These are phyloP conservation scores for Zosterops borbonicus DNA, from an alignment of 2,113 vertebrate genomes.

Conservation along the genomic window DNA sequence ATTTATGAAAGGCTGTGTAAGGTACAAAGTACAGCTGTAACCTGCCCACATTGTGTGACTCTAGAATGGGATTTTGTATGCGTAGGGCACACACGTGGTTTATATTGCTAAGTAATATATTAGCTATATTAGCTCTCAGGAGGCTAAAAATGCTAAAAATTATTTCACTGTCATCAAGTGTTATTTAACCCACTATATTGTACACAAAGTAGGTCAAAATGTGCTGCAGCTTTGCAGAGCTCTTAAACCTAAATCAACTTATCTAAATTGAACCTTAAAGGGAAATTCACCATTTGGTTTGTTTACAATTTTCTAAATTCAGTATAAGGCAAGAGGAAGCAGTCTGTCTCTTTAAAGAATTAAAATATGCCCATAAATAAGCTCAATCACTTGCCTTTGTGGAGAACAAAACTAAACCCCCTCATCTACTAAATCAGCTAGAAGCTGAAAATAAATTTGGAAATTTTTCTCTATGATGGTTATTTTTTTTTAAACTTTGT, in stretches of 20 bases:
- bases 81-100: neutral
- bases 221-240: neutral
- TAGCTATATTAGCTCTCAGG: neutral
- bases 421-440: neutral
- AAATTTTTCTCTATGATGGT: neutral
- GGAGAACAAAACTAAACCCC: neutral
- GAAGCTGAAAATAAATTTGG: neutral
- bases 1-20: neutral
- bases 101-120: neutral
- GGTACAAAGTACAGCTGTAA: neutral
- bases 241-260: slow-evolving; percentile 26
- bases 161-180: neutral
- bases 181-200: neutral
- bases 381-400: neutral
- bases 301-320: slow-evolving; percentile 35
- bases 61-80: neutral
- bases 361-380: slow-evolving; percentile 15
- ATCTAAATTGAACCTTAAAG: slow-evolving; percentile 30
- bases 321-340: neutral
- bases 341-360: neutral
- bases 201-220: slow-evolving; percentile 46
- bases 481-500: neutral
- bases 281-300: slow-evolving; percentile 36
- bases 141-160: neutral
- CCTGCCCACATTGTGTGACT: neutral